Conservation (phyloP, 2,113 vertebrate species). For the Erythrocebus patas region DNA sequence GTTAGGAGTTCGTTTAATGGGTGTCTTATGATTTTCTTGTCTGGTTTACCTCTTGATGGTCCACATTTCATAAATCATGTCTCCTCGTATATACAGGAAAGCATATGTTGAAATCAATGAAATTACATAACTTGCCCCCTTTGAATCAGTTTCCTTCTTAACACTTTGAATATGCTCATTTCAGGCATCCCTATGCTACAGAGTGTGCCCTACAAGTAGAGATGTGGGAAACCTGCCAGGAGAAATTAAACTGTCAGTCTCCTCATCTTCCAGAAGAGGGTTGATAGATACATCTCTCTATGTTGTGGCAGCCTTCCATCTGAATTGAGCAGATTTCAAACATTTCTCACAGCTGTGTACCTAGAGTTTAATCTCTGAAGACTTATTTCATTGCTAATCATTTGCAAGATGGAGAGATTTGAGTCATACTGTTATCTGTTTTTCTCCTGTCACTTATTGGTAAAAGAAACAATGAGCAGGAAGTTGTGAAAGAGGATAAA, state of each 20-base stretch:
- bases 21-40: not conserved
- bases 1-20: not conserved
- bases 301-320: slow-evolving; percentile 54
- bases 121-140: not conserved
- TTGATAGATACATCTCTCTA: not conserved
- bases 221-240: not conserved
- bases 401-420: not conserved
- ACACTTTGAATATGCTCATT: not conserved
- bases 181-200: not conserved
- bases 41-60: not conserved
- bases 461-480: not conserved
- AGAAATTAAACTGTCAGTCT: slow-evolving; percentile 23
- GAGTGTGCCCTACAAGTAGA: not conserved
- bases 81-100: not conserved
- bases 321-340: slow-evolving; percentile 20
- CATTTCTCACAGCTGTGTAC: not conserved
- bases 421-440: not conserved
- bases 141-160: not conserved
- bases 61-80: not conserved
- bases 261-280: not conserved
- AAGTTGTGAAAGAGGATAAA: not conserved
- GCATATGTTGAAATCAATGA: not conserved
- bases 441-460: not conserved
- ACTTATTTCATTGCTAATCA: not conserved
- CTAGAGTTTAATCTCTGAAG: slow-evolving; percentile 20